These are phyloP conservation scores for Crotophaga sulcirostris DNA, from an alignment of 2,113 vertebrate genomes.

Conservation along the genomic window DNA sequence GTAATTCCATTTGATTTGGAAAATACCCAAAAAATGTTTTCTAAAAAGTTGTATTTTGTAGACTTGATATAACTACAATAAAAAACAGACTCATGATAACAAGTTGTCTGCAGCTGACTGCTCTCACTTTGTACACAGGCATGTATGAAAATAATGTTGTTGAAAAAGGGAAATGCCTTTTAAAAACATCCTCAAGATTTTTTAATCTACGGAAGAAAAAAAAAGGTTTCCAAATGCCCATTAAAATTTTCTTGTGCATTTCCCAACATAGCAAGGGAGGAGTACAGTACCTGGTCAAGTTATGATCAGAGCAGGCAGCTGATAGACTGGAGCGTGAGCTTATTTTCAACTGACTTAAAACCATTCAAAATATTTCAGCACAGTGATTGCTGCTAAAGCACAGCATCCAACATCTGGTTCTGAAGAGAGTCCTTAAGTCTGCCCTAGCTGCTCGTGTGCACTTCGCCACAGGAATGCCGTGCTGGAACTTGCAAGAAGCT, in stretches of 20 bases:
- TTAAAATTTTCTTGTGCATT: neutral
- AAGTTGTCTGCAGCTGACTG: neutral
- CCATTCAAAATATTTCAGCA: neutral
- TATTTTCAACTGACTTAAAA: neutral
- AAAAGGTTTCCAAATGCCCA: neutral
- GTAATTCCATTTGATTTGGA: neutral
- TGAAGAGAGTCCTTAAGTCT: neutral
- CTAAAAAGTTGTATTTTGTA: neutral
- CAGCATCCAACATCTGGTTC: neutral
- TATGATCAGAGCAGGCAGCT: neutral
- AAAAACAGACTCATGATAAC: neutral
- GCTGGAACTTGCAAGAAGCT: neutral
- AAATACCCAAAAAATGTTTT: neutral
- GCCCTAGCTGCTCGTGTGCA: neutral
- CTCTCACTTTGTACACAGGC: neutral
- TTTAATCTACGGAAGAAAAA: neutral
- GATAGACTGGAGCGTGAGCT: neutral
- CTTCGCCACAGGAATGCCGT: neutral
- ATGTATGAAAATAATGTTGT: neutral
- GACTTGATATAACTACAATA: neutral
- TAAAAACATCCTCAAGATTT: neutral
- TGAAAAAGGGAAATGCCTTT: neutral
- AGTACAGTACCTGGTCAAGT: conserved; percentile 40
- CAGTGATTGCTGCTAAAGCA: neutral
- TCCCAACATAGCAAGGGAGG: neutral